Percentiles rank a stretch among this genome's conserved stretches.
phyloP scores from a whole-genome alignment of 2,888 invertebrate genomes.

The Druceiella hillmani region DNA sequence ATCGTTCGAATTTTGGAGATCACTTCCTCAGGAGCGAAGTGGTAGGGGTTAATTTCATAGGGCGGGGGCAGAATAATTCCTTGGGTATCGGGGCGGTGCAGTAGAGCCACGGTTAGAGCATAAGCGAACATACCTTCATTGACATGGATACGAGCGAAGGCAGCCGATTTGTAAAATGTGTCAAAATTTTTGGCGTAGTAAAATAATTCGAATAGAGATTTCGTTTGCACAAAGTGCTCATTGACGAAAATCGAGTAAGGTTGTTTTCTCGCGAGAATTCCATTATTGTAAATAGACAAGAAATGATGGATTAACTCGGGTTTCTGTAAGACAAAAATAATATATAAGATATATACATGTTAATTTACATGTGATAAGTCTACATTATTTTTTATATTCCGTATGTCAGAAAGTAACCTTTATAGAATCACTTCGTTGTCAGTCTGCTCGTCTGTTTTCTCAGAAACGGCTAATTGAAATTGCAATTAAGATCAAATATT shows the following conservation, averaged over 20 bases:
- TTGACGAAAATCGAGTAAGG: constrained; percentile 49
- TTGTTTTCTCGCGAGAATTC: constrained; percentile 43
- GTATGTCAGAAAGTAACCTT: too few relatives aligned
- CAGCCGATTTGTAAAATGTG: constrained; percentile 54
- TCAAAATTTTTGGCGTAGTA: constrained; percentile 56
- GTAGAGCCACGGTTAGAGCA: constrained; percentile 52
- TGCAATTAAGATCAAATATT: too few relatives aligned
- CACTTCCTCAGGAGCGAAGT: constrained; percentile 56
- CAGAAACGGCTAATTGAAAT: too few relatives aligned
- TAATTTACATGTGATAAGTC: too few relatives aligned
- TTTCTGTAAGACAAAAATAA: too few relatives aligned
- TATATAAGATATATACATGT: too few relatives aligned
- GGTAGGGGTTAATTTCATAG: constrained; percentile 63
- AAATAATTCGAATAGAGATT: constrained; percentile 51
- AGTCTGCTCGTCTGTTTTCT: too few relatives aligned
- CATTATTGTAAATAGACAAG: constrained; percentile 35
- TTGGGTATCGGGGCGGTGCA: constrained; percentile 53
- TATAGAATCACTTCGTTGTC: too few relatives aligned
- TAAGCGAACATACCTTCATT: constrained; percentile 61
- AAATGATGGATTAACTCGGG: too few relatives aligned
- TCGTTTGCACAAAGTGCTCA: constrained; percentile 42
- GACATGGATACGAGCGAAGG: constrained; percentile 50
- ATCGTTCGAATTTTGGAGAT: constrained; percentile 51
- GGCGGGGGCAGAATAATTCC: constrained; percentile 58
- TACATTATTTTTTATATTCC: too few relatives aligned